Percentiles rank a stretch among this genome's conserved stretches.
phyloP scores from a whole-genome alignment of 2,113 vertebrate species.

The Caretta caretta region DNA sequence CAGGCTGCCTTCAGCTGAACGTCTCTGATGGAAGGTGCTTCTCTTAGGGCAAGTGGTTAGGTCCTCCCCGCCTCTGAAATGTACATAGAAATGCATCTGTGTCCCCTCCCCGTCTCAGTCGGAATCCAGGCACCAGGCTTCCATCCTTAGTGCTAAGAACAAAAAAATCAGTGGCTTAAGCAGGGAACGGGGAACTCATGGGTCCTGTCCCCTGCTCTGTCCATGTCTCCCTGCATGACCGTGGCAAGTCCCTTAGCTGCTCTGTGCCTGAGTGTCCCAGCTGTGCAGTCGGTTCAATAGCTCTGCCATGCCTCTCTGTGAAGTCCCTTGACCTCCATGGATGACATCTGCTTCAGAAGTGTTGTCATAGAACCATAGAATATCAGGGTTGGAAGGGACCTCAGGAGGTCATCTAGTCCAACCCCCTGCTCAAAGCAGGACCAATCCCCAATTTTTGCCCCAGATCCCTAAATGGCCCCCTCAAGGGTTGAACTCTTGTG shows the following conservation, averaged over 20 bases:
- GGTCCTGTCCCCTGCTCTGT: not conserved
- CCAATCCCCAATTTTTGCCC: no score
- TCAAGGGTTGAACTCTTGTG: no score
- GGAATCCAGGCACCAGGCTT: no score
- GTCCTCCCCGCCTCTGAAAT: not conserved
- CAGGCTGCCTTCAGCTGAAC: not conserved
- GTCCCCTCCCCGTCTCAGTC: not conserved
- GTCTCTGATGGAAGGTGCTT: not conserved
- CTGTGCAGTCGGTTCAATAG: no score
- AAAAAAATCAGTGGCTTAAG: not conserved
- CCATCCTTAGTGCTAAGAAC: not conserved
- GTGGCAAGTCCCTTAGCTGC: not conserved
- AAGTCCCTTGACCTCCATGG: not conserved
- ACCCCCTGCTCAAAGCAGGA: no score
- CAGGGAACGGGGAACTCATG: not conserved
- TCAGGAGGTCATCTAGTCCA: no score
- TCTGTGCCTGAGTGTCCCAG: not conserved
- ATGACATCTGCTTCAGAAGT: not conserved
- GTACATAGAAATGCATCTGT: no score
- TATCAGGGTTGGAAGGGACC: no score
- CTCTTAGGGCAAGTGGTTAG: not conserved
- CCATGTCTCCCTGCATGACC: not conserved
- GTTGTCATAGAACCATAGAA: no score
- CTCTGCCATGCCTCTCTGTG: not conserved
- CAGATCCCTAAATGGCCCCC: no score